A percentile compares a stretch with the other conserved stretches of the same genome.
These are phyloP conservation scores for Tetranychus truncatus DNA, from an alignment of 2,888 invertebrate genomes.

Conservation along the genomic window DNA sequence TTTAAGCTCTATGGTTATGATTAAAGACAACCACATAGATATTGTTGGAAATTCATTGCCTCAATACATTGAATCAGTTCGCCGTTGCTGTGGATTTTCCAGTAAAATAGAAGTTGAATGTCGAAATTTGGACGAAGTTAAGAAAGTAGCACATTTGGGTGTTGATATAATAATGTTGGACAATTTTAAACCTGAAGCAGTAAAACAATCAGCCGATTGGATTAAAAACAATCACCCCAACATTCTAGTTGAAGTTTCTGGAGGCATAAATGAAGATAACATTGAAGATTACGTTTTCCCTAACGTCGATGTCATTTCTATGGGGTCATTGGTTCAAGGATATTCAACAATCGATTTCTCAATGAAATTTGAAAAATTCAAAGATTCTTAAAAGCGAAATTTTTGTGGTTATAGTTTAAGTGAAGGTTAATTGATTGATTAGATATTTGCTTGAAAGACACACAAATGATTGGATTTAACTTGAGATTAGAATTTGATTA, in stretches of 20 bases:
- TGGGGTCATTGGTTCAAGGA: slow-evolving; percentile 34
- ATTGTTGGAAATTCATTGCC: slow-evolving; percentile 30
- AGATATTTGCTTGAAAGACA: too few species aligned
- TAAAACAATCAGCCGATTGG: slow-evolving; percentile 29
- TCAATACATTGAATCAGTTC: slow-evolving; percentile 29
- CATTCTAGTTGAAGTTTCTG: slow-evolving; percentile 34
- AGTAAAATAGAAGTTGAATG: slow-evolving; percentile 36
- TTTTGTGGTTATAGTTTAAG: too few species aligned
- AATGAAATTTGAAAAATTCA: slow-evolving; percentile 30
- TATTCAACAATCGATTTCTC: slow-evolving; percentile 35
- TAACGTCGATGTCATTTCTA: slow-evolving; percentile 34
- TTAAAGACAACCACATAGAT: slow-evolving; percentile 37
- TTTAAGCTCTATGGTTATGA: slow-evolving; percentile 36
- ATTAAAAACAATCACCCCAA: slow-evolving; percentile 31
- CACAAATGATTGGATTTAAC: too few species aligned
- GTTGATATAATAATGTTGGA: slow-evolving; percentile 36
- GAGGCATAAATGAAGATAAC: slow-evolving; percentile 33
- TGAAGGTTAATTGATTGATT: too few species aligned
- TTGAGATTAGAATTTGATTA: too few species aligned
- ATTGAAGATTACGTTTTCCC: slow-evolving; percentile 30
- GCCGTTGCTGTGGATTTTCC: slow-evolving; percentile 30
- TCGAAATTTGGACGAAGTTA: slow-evolving; percentile 32
- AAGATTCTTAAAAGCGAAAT: not conserved
- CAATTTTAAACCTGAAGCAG: slow-evolving; percentile 33
- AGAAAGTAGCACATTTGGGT: slow-evolving; percentile 33